Percentiles rank a stretch among this genome's conserved stretches.
phyloP scores from a whole-genome alignment of 2,888 invertebrate genomes.

The Lepidochrysops patricia region DNA sequence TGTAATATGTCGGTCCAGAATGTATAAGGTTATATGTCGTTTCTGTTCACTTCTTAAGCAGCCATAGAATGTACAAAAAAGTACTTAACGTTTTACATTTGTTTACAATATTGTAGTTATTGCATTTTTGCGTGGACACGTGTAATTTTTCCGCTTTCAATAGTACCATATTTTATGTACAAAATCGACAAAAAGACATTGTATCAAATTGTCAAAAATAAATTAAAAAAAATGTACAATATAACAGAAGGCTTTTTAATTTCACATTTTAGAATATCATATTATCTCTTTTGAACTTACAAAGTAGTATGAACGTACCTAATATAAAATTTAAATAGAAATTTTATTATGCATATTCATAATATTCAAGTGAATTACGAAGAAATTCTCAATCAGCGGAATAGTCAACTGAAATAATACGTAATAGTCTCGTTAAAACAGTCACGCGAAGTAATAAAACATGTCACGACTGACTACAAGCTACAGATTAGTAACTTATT shows the following conservation, averaged over 20 bases:
- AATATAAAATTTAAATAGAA: too few relatives aligned
- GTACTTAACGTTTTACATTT: constrained; percentile 1
- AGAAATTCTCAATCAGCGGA: background rate
- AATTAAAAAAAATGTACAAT: too few relatives aligned
- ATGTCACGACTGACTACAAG: background rate
- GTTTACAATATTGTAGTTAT: background rate
- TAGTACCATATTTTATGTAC: too few relatives aligned
- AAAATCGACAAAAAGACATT: too few relatives aligned
- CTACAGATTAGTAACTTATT: background rate
- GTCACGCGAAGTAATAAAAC: constrained; percentile 3
- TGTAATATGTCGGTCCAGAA: background rate
- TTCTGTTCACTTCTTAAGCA: background rate
- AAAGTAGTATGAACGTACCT: too few relatives aligned
- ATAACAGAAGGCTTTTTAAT: too few relatives aligned
- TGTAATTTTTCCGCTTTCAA: too few relatives aligned
- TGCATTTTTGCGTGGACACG: background rate
- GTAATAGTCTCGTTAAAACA: background rate
- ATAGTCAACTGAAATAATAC: background rate
- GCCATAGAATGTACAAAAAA: constrained; percentile 8
- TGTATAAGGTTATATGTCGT: background rate
- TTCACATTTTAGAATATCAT: too few relatives aligned
- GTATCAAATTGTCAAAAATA: too few relatives aligned
- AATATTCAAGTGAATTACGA: background rate
- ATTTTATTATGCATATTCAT: too few relatives aligned
- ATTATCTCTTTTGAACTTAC: too few relatives aligned